These are phyloP conservation scores for Enteromius thamalakanensis DNA, from an alignment of 2,797 vertebrate species.

Conservation along the genomic window DNA sequence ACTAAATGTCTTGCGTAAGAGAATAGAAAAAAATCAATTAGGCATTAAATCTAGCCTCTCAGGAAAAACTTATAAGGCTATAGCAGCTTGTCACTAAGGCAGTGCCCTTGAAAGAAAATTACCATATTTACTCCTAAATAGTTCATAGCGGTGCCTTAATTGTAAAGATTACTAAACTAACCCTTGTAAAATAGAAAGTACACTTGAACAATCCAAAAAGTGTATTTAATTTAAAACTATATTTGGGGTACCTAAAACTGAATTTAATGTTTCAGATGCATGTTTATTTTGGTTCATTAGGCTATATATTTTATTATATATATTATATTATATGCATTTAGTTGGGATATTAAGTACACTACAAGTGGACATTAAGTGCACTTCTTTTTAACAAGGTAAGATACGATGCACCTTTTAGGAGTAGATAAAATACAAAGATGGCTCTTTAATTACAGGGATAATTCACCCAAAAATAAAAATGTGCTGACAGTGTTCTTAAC, in stretches of 20 bases:
- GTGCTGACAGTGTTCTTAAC: not conserved
- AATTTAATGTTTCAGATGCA: not conserved
- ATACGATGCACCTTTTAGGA: not conserved
- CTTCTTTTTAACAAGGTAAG: too few species aligned
- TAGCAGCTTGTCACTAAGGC: not conserved
- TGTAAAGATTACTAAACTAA: not conserved
- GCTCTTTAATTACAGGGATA: not conserved
- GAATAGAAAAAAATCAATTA: conserved; percentile 22
- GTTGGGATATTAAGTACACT: not conserved
- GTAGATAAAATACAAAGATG: not conserved
- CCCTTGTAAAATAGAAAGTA: not conserved
- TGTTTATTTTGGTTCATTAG: not conserved
- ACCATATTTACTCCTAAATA: not conserved
- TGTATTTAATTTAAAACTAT: not conserved
- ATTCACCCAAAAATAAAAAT: not conserved
- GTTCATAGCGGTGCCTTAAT: not conserved
- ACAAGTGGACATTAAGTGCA: too few species aligned
- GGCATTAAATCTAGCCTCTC: not conserved
- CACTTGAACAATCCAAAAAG: not conserved
- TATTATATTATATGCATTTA: too few species aligned
- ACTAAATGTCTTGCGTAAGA: conserved; percentile 5
- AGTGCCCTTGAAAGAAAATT: not conserved
- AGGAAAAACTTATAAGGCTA: not conserved
- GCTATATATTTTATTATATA: too few species aligned
- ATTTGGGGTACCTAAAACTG: not conserved